These are phyloP conservation scores for Zygothrica quintamaculata DNA, from an alignment of 2,888 invertebrate species.

Conservation along the genomic window DNA sequence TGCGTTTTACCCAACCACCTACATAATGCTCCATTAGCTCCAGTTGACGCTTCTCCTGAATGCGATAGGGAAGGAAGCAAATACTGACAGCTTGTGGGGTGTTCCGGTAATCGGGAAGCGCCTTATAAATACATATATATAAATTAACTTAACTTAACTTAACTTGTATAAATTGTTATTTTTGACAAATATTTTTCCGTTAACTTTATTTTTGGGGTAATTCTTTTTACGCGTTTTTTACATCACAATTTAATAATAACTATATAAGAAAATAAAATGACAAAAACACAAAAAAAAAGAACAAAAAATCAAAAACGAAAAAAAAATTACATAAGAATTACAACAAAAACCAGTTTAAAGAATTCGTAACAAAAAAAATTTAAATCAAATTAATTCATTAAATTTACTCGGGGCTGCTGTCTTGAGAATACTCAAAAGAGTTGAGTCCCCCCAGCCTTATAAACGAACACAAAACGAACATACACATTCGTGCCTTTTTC, in stretches of 20 bases:
- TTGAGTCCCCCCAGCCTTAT: slow-evolving; percentile 42
- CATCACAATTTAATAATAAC: slow-evolving; percentile 38
- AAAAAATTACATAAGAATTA: slow-evolving; percentile 5
- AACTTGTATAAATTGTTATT: slow-evolving; percentile 34
- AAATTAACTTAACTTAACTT: slow-evolving; percentile 7
- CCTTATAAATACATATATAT: slow-evolving; percentile 8
- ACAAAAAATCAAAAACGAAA: slow-evolving; percentile 23
- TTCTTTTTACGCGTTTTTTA: slow-evolving; percentile 64
- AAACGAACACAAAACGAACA: slow-evolving; percentile 37
- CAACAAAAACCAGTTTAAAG: slow-evolving; percentile 46
- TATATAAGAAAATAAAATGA: slow-evolving; percentile 15
- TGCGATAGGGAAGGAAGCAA: no score
- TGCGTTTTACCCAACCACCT: slow-evolving; percentile 7
- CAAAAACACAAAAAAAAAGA: slow-evolving; percentile 12
- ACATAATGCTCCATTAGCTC: neutral
- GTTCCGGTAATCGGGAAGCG: neutral
- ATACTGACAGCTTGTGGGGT: no score
- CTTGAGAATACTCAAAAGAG: slow-evolving; percentile 60
- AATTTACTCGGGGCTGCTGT: slow-evolving; percentile 38
- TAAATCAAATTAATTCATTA: slow-evolving; percentile 44
- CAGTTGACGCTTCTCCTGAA: neutral
- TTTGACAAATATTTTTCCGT: slow-evolving; percentile 41
- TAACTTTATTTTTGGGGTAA: slow-evolving; percentile 60
- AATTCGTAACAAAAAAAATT: slow-evolving; percentile 29
- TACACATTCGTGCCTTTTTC: slow-evolving; percentile 82